These are phyloP conservation scores for Tangachromis dhanisi DNA, from an alignment of 2,113 vertebrate genomes.

Conservation along the genomic window DNA sequence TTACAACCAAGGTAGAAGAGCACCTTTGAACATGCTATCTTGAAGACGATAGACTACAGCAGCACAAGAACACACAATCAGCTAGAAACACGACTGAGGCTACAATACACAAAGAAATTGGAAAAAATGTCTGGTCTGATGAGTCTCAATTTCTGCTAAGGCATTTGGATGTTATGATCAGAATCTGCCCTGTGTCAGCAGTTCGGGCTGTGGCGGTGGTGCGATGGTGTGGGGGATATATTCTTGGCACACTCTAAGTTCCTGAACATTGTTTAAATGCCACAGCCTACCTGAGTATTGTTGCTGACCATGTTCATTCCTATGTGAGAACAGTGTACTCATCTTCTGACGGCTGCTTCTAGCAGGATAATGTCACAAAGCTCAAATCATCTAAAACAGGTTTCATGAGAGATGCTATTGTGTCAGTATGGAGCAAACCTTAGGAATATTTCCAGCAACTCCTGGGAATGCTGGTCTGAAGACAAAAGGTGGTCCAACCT, in stretches of 20 bases:
- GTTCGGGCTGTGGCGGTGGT: neutral
- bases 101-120: neutral
- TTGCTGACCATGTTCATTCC: neutral
- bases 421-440: accelerated
- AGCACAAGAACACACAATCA: neutral
- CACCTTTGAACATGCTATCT: neutral
- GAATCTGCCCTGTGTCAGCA: neutral
- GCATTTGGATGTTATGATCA: neutral
- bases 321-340: neutral
- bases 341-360: neutral
- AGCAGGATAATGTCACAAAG: neutral
- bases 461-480: neutral
- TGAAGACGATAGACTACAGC: neutral
- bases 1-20: neutral
- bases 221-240: neutral
- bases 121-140: neutral
- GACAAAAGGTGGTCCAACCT: neutral
- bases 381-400: neutral
- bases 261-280: neutral
- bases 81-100: neutral
- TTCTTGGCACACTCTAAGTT: neutral
- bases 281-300: neutral
- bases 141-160: neutral
- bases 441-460: neutral
- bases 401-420: neutral